Conservation (phyloP, 2,113 vertebrate genomes). For the Abramis brama region DNA sequence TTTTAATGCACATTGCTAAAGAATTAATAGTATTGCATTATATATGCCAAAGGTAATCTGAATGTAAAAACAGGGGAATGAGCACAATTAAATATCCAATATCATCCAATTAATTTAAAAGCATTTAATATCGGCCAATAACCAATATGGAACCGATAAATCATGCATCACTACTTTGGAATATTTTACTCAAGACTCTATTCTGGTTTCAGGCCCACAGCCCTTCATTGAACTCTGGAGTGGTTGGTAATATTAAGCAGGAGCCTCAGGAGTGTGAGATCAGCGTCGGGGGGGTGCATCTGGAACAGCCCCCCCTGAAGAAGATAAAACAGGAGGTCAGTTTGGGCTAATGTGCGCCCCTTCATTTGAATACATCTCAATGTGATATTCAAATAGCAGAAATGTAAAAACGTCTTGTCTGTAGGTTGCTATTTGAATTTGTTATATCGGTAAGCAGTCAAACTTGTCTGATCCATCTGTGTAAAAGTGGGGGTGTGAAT, state of each 20-base stretch:
- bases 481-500: not conserved
- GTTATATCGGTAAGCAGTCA: conserved; percentile 19
- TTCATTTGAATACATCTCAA: conserved; percentile 25
- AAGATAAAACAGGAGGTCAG: conserved; percentile 98
- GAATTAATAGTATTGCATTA: not conserved
- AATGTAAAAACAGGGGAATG: not conserved
- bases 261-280: conserved; percentile 91
- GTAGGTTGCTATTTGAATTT: conserved; percentile 26
- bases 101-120: not conserved
- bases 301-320: conserved; percentile 87
- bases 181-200: conserved; percentile 8
- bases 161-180: not conserved
- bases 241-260: conserved; percentile 92
- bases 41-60: too few relatives aligned
- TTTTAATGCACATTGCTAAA: too few relatives aligned
- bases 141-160: not conserved
- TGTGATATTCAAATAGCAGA: conserved; percentile 37
- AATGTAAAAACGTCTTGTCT: conserved; percentile 11
- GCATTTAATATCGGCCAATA: not conserved
- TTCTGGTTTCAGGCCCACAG: conserved; percentile 81
- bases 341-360: not conserved
- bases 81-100: not conserved
- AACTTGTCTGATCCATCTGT: not conserved
- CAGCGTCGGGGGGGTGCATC: conserved; percentile 76
- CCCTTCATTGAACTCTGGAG: conserved; percentile 81